Evolutionary conservation across 2,113 vertebrate species (phyloP).

Genomic region (Gracilinanus agilis): DNA sequence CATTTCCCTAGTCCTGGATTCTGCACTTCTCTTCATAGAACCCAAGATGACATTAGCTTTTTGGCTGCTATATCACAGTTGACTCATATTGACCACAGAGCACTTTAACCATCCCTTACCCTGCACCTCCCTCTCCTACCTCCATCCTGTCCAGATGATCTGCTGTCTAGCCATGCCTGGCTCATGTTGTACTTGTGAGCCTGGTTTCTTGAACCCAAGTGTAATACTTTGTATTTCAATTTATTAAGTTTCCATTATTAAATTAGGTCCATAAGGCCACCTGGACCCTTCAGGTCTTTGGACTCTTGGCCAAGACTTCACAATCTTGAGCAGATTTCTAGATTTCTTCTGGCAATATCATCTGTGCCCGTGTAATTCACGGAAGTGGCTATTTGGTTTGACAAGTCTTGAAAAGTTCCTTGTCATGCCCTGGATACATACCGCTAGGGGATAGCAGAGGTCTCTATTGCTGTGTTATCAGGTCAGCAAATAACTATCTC

Average conservation of each 20-base stretch:
- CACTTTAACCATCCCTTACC: background rate
- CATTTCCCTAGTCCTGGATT: background rate
- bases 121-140: too few relatives aligned
- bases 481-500: background rate
- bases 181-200: background rate
- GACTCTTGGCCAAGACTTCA: background rate
- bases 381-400: background rate
- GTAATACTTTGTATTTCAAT: background rate
- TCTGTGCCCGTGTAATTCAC: background rate
- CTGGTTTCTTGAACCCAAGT: background rate
- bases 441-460: background rate
- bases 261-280: background rate
- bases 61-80: background rate
- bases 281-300: background rate
- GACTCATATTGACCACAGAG: background rate
- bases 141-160: background rate
- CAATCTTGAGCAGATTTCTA: background rate
- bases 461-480: background rate
- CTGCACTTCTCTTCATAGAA: background rate
- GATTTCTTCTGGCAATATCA: background rate
- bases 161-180: background rate
- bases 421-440: background rate
- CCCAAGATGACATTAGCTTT: background rate
- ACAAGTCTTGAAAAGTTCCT: background rate
- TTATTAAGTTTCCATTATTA: background rate